Conservation (phyloP, 1,140 invertebrate genomes). For the Pissodes strobi region DNA sequence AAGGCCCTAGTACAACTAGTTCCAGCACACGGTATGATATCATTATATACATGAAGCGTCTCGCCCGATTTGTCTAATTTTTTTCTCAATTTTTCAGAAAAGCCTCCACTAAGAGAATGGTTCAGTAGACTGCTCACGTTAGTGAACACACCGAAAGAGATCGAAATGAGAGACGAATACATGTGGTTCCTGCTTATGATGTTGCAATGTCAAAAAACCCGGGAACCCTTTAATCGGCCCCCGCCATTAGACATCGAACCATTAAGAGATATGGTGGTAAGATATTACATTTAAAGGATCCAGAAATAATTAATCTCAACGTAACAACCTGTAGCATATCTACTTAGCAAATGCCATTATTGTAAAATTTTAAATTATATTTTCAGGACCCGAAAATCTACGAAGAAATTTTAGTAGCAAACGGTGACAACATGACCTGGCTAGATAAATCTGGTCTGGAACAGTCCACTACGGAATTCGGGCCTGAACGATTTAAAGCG, state of each 20-base stretch:
- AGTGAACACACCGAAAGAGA: constrained; percentile 40
- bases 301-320: background rate
- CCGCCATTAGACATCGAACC: constrained; percentile 49
- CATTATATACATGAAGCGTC: background rate
- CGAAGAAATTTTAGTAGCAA: constrained; percentile 40
- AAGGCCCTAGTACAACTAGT: constrained; percentile 49
- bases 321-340: no score
- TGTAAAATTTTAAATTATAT: no score
- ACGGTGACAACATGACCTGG: constrained; percentile 36
- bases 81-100: constrained; percentile 44
- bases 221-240: constrained; percentile 50
- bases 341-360: no score
- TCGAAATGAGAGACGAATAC: constrained; percentile 53
- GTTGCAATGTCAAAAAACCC: constrained; percentile 53
- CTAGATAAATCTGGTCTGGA: constrained; percentile 12
- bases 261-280: constrained; percentile 53
- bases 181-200: constrained; percentile 57
- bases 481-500: background rate
- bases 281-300: background rate
- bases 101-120: constrained; percentile 47
- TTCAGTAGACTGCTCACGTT: constrained; percentile 49
- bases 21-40: constrained; percentile 44
- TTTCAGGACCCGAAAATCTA: constrained; percentile 39
- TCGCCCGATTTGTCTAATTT: no score
- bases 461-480: background rate